Evolutionary conservation across 92 coral and sea anemone genomes (phyloP), one percentile per base, ranked within the genome.

Genomic region (Chrysogorgia sp.): DNA sequence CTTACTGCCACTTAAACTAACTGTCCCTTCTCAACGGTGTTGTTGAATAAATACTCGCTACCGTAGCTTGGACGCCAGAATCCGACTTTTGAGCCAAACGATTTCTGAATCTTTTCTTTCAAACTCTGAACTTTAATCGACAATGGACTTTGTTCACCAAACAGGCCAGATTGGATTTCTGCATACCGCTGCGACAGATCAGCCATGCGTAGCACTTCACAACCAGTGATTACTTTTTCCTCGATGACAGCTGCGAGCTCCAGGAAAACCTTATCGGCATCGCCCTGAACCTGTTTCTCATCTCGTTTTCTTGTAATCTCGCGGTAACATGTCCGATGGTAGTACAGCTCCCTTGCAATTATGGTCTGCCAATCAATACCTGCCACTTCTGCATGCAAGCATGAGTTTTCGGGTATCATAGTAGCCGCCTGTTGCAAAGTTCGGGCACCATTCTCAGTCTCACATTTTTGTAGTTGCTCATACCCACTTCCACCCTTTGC

Each of bases 1-100:
- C 62, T 48, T 34, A 52, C 63, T 26, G 62, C n/a, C 60, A 71
- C 35, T 31, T 71, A 60, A 40, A 71, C 62, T 57, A 71, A 71
- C 63, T 71, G 33, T 14, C 77, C 77, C 62, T 71, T 71, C 24
- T 71, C 77, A 24, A 71, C 28, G 21, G 28, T 52, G 63, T 71
- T 31, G 48, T 71, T 71, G 58, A 71, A 71, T 25, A 71, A 9
- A 26, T 40, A 31, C 33, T 71, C 77, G 77, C 77, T 71, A 52
- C 77, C 77, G 30, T 71, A 35, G 33, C 60, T 30, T 26, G 77
- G 77, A 71, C 77, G 45, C 77, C 77, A 71, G 30, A 71, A 71
- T 49, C 77, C 77, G 9, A 71, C 30, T 28, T 49, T 71, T n/a
- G 33, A 10, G 1, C 77, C 77, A 47, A 71, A 71, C 15, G 52